A percentile compares a stretch with the other conserved stretches of the same genome.
Conservation (phyloP, 2,888 invertebrate species). For the Malacosoma neustria region DNA sequence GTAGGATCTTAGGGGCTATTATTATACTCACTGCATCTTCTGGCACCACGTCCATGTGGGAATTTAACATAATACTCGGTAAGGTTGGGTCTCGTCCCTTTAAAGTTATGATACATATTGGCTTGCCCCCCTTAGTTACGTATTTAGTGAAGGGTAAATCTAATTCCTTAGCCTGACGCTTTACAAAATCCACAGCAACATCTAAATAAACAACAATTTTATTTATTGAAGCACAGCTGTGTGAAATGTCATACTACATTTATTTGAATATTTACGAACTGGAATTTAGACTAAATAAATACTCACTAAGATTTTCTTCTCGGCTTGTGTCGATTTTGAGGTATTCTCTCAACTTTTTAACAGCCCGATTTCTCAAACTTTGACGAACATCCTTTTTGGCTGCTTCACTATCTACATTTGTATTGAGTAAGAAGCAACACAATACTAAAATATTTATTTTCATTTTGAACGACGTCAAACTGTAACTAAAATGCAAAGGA, state of each 20-base stretch:
- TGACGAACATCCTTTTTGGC: constrained; percentile 11
- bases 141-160: constrained; percentile 78
- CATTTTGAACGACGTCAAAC: neutral
- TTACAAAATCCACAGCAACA: constrained; percentile 81
- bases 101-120: constrained; percentile 79
- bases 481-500: neutral
- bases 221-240: too few species aligned
- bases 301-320: constrained; percentile 32
- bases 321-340: constrained; percentile 40
- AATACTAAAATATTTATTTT: too few species aligned
- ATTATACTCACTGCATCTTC: constrained; percentile 81
- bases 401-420: constrained; percentile 6
- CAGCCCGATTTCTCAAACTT: constrained; percentile 25
- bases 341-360: constrained; percentile 35
- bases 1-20: too few species aligned
- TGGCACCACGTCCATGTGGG: constrained; percentile 97
- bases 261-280: too few species aligned
- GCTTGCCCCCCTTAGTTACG: constrained; percentile 42
- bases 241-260: too few species aligned
- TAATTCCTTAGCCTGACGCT: constrained; percentile 79
- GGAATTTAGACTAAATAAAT: neutral
- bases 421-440: neutral
- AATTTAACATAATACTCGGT: constrained; percentile 88
- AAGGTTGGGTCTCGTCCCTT: constrained; percentile 80
- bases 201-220: constrained; percentile 70